These are phyloP conservation scores for Uropsilus gracilis DNA, from an alignment of 2,113 vertebrate genomes.

Conservation along the genomic window DNA sequence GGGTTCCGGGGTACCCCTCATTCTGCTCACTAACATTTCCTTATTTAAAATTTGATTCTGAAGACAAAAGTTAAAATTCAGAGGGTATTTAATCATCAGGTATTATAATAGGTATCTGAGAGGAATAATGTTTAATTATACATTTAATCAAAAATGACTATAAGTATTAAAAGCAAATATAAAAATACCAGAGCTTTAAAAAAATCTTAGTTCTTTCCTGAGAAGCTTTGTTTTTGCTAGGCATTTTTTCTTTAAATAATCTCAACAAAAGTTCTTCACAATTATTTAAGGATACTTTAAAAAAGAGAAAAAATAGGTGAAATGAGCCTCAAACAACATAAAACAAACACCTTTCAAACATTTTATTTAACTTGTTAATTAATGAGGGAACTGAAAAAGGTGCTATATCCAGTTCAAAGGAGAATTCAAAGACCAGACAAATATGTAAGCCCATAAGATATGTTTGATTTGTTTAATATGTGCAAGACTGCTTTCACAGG, in stretches of 20 bases:
- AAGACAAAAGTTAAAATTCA: neutral
- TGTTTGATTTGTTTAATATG: neutral
- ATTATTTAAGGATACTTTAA: conserved; percentile 11
- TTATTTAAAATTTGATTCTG: neutral
- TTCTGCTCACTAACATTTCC: neutral
- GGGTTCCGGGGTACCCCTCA: too few species aligned
- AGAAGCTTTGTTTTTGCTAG: neutral
- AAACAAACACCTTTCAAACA: conserved; percentile 31
- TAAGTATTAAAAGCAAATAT: conserved; percentile 33
- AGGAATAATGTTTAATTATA: neutral
- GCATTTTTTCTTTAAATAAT: conserved; percentile 33
- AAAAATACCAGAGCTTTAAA: conserved; percentile 1
- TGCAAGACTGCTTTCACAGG: neutral
- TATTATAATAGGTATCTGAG: neutral
- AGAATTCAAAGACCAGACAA: conserved; percentile 31
- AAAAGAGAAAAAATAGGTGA: neutral
- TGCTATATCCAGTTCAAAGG: neutral
- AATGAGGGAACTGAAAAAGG: neutral
- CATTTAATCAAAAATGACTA: conserved; percentile 40
- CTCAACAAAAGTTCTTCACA: neutral
- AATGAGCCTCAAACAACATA: conserved; percentile 14
- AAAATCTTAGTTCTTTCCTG: neutral
- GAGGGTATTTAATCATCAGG: neutral
- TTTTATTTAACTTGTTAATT: conserved; percentile 14
- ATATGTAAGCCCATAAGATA: neutral